Percentiles rank a stretch among this genome's conserved stretches.
Evolutionary conservation across 2,888 invertebrate species (phyloP).

Genomic region (Chrysotoxum bicinctum): DNA sequence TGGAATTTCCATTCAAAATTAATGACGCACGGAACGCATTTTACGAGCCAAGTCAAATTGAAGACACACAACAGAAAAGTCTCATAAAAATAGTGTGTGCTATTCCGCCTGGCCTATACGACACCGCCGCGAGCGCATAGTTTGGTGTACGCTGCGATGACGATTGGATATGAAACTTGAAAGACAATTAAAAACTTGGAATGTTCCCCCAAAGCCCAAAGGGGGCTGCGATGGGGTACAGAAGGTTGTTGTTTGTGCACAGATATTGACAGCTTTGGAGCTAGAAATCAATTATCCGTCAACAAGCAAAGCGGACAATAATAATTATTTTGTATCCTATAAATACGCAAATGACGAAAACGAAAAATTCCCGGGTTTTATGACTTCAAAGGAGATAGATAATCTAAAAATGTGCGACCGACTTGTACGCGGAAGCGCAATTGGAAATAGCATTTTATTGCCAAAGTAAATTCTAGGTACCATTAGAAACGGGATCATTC

Average conservation of each 20-base stretch:
- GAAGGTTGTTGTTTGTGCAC: neutral
- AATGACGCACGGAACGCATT: constrained; percentile 42
- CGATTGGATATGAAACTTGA: constrained; percentile 23
- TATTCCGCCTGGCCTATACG: neutral
- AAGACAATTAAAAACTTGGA: constrained; percentile 36
- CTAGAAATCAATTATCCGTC: constrained; percentile 11
- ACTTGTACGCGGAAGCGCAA: constrained; percentile 26
- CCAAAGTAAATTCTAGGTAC: neutral
- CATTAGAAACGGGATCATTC: neutral
- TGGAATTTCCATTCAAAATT: constrained; percentile 35
- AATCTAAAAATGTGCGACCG: neutral
- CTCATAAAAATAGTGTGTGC: constrained; percentile 25
- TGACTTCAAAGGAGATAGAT: constrained; percentile 14
- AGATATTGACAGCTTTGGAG: neutral
- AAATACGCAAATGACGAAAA: neutral
- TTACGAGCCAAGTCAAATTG: constrained; percentile 37
- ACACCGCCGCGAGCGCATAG: constrained; percentile 3
- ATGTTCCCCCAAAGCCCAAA: neutral
- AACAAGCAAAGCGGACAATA: constrained; percentile 5
- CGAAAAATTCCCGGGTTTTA: neutral
- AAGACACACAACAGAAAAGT: constrained; percentile 27
- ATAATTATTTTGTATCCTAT: constrained; percentile 6
- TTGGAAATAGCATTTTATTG: constrained; percentile 5
- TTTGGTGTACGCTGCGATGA: neutral
- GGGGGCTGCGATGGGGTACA: neutral